Percentiles rank a stretch among this genome's conserved stretches.
These are phyloP conservation scores for Fragum whitleyi DNA, from an alignment of 2,888 invertebrate genomes.

Conservation along the genomic window DNA sequence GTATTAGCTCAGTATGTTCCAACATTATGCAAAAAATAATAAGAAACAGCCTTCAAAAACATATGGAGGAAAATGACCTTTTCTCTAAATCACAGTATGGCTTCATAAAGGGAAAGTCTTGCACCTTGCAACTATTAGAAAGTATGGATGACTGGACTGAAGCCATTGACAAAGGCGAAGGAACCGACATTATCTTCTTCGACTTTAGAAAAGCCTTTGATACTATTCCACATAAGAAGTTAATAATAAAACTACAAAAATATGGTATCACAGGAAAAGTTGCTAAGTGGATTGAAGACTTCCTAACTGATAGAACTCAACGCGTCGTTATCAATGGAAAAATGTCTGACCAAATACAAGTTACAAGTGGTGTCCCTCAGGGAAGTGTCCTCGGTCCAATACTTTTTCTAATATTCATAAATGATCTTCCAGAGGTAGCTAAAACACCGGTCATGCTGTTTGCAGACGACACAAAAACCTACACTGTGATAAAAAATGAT, in stretches of 20 bases:
- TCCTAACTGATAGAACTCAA: slow-evolving; percentile 15
- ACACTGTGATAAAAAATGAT: neutral
- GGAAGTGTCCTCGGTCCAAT: slow-evolving; percentile 14
- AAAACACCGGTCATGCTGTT: neutral
- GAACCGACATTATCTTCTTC: slow-evolving; percentile 9
- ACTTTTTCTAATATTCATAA: slow-evolving; percentile 18
- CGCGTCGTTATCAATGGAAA: neutral
- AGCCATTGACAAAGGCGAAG: neutral
- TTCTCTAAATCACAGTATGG: slow-evolving; percentile 20
- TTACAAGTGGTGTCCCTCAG: slow-evolving; percentile 21
- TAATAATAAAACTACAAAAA: neutral
- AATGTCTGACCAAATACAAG: neutral
- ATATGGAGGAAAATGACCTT: slow-evolving; percentile 20
- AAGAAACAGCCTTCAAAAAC: neutral
- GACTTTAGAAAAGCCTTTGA: slow-evolving; percentile 38
- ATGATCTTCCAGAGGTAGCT: slow-evolving; percentile 23
- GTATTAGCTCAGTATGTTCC: neutral
- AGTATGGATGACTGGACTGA: slow-evolving; percentile 11
- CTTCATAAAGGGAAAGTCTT: neutral
- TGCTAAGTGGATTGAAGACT: slow-evolving; percentile 7
- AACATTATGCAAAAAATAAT: slow-evolving; percentile 1
- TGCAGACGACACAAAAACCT: slow-evolving; percentile 31
- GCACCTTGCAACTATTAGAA: neutral
- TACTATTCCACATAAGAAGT: neutral
- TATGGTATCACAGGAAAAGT: slow-evolving; percentile 20